These are phyloP conservation scores for Apostichopus japonicus DNA, from an alignment of 35 echinoderm and acorn worm species.

Conservation along the genomic window DNA sequence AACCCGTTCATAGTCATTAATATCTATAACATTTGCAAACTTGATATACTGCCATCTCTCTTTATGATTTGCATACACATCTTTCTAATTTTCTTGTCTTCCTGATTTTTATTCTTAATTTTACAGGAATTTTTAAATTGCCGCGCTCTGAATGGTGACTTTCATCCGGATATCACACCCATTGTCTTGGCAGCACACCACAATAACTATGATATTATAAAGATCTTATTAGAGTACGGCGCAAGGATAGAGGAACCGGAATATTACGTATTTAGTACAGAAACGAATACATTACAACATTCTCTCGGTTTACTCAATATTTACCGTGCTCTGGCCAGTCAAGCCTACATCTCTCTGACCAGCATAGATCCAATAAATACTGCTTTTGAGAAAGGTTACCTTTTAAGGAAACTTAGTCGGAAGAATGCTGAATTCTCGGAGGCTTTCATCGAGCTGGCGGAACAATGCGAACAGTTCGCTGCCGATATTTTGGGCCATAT, in stretches of 20 bases:
- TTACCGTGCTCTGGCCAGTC: slow-evolving; percentile 91
- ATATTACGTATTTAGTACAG: slow-evolving; percentile 91
- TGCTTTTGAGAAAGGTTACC: slow-evolving; percentile 86
- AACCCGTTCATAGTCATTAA: background rate
- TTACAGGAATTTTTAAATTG: slow-evolving; percentile 89
- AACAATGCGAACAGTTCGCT: slow-evolving; percentile 96
- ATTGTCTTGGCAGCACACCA: slow-evolving; percentile 96
- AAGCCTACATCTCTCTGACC: slow-evolving; percentile 95
- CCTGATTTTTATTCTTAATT: slow-evolving; percentile 2
- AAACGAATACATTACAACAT: slow-evolving; percentile 94
- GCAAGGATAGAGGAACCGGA: slow-evolving; percentile 94
- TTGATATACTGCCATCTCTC: no score
- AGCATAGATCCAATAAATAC: slow-evolving; percentile 97
- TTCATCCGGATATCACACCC: slow-evolving; percentile 98
- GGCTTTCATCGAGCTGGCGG: slow-evolving; percentile 79
- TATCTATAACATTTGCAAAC: background rate
- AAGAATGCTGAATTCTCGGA: slow-evolving; percentile 92
- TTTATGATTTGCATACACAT: no score
- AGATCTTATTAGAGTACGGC: slow-evolving; percentile 91
- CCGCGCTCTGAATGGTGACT: slow-evolving; percentile 92
- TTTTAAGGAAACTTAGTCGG: slow-evolving; percentile 79
- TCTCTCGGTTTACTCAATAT: slow-evolving; percentile 93
- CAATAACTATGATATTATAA: slow-evolving; percentile 99
- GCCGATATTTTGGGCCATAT: slow-evolving; percentile 96
- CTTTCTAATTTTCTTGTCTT: background rate